Evolutionary conservation across 2,888 invertebrate species (phyloP), one percentile per base, ranked within the genome.

Genomic region (Isotomurus palustris): DNA sequence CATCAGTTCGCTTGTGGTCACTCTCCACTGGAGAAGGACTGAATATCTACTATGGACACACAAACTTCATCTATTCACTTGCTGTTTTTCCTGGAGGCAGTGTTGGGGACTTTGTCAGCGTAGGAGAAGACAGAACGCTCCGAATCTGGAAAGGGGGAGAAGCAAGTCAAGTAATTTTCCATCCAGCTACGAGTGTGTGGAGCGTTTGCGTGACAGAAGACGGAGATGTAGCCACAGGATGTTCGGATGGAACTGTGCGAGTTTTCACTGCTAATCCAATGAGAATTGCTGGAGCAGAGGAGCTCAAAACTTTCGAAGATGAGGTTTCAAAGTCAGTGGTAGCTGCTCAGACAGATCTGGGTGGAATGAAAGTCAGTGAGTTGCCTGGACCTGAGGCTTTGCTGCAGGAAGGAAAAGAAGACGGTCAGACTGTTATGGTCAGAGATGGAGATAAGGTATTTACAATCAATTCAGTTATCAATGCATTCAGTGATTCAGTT

Each of bases 181-280:
- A 91, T 51, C 96, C 97, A 0, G 85, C 88, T 0, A 86, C 89
- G 64, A 92, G 92, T 0, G 85, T 95, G 1, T 99, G 99, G 99
- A 79, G 83, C 21, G 87, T 93, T 1, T 80, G 84, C 14, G 83
- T 86, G 53, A 77, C 96, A 22, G 77, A 81, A 5, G 94, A 95
- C 76, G 89, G 88, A 1, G 96, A 97, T 75, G 83, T 99, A 71
- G 91, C 88, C 17, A 84, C 90, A 36, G 97, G 93, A 10, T 21
- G 19, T 56, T 92, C 91, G 78, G 95, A 97, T 75, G 92, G 92
- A 0, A 73, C 87, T 1, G 82, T 95, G 0, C 82, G 95, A 58
- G 83, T 97, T 38, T 96, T 95, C 74, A 88, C 91, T 0, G 79
- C 81, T 58, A 83, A 87, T 72, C 79, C 84, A 0, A 76, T 77